Evolutionary conservation across 2,113 vertebrate genomes (phyloP).

Genomic region (Meleagris gallopavo): DNA sequence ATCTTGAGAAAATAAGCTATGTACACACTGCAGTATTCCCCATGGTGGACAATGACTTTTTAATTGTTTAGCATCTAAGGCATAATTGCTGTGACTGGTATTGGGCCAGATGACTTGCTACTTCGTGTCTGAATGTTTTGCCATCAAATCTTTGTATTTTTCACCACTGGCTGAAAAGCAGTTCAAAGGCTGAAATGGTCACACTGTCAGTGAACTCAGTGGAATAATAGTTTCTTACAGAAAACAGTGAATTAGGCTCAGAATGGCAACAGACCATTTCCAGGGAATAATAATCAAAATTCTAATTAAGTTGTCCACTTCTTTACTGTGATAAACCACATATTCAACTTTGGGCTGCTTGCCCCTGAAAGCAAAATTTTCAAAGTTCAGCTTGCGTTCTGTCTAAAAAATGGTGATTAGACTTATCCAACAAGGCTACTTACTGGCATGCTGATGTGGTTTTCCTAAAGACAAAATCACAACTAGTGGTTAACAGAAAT

Average conservation of each 20-base stretch:
- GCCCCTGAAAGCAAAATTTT: background rate
- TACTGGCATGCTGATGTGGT: background rate
- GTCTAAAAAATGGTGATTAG: background rate
- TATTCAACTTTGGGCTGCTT: background rate
- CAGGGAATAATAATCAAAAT: background rate
- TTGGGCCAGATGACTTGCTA: background rate
- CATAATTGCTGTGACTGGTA: background rate
- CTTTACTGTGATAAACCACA: background rate
- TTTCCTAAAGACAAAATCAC: background rate
- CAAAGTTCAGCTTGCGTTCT: background rate
- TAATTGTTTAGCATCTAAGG: background rate
- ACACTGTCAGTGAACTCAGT: background rate
- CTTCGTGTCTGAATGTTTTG: background rate
- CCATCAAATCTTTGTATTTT: background rate
- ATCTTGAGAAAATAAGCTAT: background rate
- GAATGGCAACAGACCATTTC: background rate
- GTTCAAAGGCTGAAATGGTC: background rate
- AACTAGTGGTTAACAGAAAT: background rate
- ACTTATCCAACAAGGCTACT: background rate
- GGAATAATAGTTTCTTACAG: background rate
- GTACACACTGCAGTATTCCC: background rate
- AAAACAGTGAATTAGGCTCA: background rate
- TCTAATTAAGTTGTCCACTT: background rate
- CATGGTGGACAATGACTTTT: background rate
- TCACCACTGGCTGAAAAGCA: background rate